phyloP scores from a whole-genome alignment of 2,888 invertebrate genomes.

The Oithona nana region DNA sequence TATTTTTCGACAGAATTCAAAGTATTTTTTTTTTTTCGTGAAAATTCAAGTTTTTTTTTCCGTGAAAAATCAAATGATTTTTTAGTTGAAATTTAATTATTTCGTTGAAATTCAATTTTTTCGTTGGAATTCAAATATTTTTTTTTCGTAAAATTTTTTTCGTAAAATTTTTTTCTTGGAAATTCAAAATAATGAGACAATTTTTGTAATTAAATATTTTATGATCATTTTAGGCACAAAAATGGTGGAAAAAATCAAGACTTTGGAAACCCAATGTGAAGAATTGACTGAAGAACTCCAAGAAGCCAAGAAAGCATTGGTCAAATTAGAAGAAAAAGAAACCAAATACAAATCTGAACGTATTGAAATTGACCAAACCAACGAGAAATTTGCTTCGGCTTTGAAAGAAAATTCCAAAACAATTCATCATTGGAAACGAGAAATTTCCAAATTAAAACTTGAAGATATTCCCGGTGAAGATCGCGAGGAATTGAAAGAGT shows the following conservation, averaged over 20 bases:
- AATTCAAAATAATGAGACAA: too few relatives aligned
- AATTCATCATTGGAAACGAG: constrained; percentile 28
- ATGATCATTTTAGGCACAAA: too few relatives aligned
- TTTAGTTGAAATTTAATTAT: too few relatives aligned
- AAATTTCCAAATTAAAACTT: constrained; percentile 38
- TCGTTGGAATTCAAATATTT: too few relatives aligned
- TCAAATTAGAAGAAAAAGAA: constrained; percentile 9
- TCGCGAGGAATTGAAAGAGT: constrained; percentile 35
- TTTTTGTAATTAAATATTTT: too few relatives aligned
- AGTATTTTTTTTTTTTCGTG: too few relatives aligned
- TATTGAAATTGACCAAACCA: constrained; percentile 51
- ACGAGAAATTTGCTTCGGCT: constrained; percentile 31
- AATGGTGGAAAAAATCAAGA: constrained; percentile 32
- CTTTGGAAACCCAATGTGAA: constrained; percentile 18
- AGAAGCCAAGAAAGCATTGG: constrained; percentile 22
- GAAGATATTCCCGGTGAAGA: constrained; percentile 39
- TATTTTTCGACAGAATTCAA: too few relatives aligned
- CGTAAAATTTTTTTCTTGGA: too few relatives aligned
- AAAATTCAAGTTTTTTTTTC: too few relatives aligned
- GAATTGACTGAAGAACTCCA: constrained; percentile 28
- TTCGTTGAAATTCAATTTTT: too few relatives aligned
- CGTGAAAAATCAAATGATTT: too few relatives aligned
- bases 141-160: too few relatives aligned
- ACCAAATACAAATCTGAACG: constrained; percentile 1
- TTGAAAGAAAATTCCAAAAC: constrained; percentile 27